These are phyloP conservation scores for Diaperis boleti DNA, from an alignment of 2,888 invertebrate species.

Conservation along the genomic window DNA sequence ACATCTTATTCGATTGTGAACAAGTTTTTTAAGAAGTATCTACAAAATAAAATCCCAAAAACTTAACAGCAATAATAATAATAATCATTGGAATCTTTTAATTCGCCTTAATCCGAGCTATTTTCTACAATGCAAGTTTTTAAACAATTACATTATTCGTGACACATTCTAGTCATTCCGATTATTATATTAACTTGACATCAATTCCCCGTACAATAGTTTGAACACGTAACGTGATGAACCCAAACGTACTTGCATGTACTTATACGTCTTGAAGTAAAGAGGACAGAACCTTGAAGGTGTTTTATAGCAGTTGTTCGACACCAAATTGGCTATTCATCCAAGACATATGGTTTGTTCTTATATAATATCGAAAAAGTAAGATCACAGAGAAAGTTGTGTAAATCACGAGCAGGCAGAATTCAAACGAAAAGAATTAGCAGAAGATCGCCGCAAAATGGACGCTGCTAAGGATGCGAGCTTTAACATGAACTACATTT, in stretches of 20 bases:
- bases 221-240: constrained; percentile 16
- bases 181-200: neutral
- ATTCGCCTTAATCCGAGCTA: no score
- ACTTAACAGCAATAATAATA: no score
- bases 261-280: constrained; percentile 38
- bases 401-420: constrained; percentile 17
- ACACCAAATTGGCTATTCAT: constrained; percentile 2
- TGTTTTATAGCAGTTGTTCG: constrained; percentile 29
- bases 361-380: constrained; percentile 31
- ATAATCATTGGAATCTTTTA: no score
- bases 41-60: no score
- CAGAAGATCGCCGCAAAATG: neutral
- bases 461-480: neutral
- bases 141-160: neutral
- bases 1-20: no score
- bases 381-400: constrained; percentile 35
- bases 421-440: constrained; percentile 2
- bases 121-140: no score
- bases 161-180: neutral
- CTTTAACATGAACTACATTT: neutral
- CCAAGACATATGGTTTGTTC: constrained; percentile 28
- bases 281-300: constrained; percentile 44
- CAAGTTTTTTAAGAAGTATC: no score
- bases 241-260: constrained; percentile 35
- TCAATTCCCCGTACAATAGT: neutral